phyloP scores from a whole-genome alignment of 2,113 vertebrate genomes.

The Pteropus alecto region DNA sequence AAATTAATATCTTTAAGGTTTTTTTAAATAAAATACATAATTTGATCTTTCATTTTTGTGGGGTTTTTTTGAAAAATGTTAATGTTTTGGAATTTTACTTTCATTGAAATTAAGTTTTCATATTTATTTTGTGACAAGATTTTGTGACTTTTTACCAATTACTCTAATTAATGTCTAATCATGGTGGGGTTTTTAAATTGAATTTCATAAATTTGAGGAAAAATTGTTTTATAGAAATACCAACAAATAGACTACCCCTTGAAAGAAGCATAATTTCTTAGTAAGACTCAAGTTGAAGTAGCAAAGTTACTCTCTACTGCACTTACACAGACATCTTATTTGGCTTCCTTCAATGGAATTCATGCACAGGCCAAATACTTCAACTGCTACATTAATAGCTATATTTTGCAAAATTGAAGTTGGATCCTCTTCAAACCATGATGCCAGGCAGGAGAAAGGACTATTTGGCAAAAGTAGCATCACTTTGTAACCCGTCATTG shows the following conservation, averaged over 20 bases:
- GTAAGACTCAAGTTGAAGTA: neutral
- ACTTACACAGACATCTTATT: neutral
- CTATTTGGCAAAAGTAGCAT: neutral
- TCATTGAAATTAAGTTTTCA: constrained; percentile 4
- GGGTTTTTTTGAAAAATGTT: neutral
- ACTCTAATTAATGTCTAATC: neutral
- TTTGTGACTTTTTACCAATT: neutral
- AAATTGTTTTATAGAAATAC: neutral
- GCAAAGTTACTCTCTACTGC: neutral
- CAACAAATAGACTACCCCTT: constrained; percentile 14
- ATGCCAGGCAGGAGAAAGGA: neutral
- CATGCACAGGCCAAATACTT: neutral
- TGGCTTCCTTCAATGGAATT: constrained; percentile 18
- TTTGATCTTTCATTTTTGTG: neutral
- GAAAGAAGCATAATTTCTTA: neutral
- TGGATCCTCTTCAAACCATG: neutral
- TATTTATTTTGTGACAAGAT: constrained; percentile 8
- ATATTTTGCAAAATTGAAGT: neutral
- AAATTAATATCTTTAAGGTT: neutral
- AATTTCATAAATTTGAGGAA: constrained; percentile 1
- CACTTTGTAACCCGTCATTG: neutral
- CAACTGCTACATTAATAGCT: neutral
- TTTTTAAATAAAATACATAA: neutral
- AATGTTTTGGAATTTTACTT: neutral
- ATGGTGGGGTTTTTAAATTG: neutral